These are phyloP conservation scores for Dolichoris vasculosae DNA, from an alignment of 1,140 invertebrate species.

Conservation along the genomic window DNA sequence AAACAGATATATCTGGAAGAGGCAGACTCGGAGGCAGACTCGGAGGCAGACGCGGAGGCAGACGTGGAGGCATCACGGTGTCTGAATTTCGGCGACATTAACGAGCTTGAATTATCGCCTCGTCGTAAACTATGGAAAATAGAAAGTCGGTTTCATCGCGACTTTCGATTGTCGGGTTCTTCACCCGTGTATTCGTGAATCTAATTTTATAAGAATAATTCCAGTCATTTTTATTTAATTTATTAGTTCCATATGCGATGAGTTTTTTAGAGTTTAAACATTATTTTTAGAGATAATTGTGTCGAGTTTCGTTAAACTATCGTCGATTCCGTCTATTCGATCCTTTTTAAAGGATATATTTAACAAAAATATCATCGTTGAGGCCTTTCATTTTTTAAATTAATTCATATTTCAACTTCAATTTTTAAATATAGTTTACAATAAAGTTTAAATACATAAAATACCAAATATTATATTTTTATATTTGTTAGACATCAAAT, in stretches of 20 bases:
- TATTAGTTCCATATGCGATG: not conserved
- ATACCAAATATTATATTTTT: no score
- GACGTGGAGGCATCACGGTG: slow-evolving; percentile 10
- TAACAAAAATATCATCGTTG: no score
- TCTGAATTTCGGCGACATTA: slow-evolving; percentile 41
- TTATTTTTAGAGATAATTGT: not conserved
- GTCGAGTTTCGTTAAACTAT: not conserved
- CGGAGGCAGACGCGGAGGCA: no score
- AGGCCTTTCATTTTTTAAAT: no score
- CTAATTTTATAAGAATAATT: not conserved
- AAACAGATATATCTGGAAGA: slow-evolving; percentile 45
- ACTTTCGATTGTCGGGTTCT: not conserved
- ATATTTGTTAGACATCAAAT: no score
- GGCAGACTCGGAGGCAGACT: not conserved
- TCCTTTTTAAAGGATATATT: no score
- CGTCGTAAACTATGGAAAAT: slow-evolving; percentile 24
- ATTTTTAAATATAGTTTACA: no score
- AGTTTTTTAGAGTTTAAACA: no score
- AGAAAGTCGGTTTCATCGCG: not conserved
- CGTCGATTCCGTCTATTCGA: not conserved
- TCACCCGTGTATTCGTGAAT: not conserved
- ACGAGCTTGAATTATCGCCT: slow-evolving; percentile 48
- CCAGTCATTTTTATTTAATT: not conserved
- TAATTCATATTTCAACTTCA: no score
- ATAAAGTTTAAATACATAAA: no score